phyloP scores from a whole-genome alignment of 2,113 vertebrate species.

The Rallus limicola region DNA sequence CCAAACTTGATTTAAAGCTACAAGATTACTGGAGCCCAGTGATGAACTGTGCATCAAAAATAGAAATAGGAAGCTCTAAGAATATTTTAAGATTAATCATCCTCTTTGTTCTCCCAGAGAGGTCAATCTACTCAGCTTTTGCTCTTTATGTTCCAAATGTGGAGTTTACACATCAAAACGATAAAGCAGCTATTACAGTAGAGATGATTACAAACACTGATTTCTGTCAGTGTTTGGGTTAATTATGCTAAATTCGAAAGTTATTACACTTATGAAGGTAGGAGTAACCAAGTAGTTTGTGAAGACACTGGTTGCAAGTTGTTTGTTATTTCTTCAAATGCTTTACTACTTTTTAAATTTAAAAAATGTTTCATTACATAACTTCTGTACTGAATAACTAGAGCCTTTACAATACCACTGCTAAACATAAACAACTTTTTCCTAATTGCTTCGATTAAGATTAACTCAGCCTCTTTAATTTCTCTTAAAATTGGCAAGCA shows the following conservation, averaged over 20 bases:
- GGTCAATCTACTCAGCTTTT: not conserved
- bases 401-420: not conserved
- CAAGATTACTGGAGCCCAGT: not conserved
- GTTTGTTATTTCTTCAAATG: not conserved
- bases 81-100: not conserved
- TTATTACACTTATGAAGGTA: not conserved
- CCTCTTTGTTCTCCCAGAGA: not conserved
- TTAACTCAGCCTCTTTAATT: not conserved
- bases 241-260: not conserved
- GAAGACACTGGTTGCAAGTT: not conserved
- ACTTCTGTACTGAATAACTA: not conserved
- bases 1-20: not conserved
- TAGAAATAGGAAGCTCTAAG: constrained; percentile 4
- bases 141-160: not conserved
- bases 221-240: not conserved
- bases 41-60: not conserved
- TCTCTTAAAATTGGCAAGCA: not conserved
- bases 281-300: not conserved
- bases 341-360: not conserved
- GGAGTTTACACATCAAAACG: not conserved
- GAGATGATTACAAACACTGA: not conserved
- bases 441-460: not conserved
- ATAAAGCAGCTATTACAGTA: not conserved
- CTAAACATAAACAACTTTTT: not conserved
- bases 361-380: not conserved